Conservation (phyloP, 2,113 vertebrate genomes). For the Syrrhaptes paradoxus region DNA sequence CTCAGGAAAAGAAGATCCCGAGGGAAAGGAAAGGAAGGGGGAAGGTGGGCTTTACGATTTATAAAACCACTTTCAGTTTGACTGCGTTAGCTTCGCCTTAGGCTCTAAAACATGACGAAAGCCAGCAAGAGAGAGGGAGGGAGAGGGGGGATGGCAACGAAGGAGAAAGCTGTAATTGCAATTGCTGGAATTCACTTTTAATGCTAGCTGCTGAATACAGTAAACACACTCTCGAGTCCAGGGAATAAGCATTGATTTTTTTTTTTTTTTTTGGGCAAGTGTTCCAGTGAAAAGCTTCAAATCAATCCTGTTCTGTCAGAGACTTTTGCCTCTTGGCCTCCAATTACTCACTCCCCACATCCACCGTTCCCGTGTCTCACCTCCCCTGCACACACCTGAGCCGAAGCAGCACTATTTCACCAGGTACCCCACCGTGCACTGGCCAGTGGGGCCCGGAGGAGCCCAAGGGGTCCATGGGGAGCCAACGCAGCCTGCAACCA, state of each 20-base stretch:
- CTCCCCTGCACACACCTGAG: background rate
- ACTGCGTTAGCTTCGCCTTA: slow-evolving; percentile 68
- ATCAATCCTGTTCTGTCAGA: slow-evolving; percentile 63
- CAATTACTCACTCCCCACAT: slow-evolving; percentile 33
- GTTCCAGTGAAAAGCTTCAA: slow-evolving; percentile 62
- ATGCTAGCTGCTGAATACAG: slow-evolving; percentile 63
- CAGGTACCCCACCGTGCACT: fast-evolving
- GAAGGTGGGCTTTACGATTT: slow-evolving; percentile 54
- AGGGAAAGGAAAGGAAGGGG: slow-evolving; percentile 13
- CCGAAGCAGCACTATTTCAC: background rate
- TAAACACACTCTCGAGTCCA: slow-evolving; percentile 22
- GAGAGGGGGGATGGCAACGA: background rate
- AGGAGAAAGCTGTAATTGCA: slow-evolving; percentile 71
- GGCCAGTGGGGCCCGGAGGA: too few relatives aligned
- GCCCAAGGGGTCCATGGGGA: fast-evolving
- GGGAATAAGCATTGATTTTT: slow-evolving; percentile 67
- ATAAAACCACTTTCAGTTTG: slow-evolving; percentile 57
- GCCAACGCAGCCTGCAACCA: fast-evolving
- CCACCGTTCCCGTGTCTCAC: background rate
- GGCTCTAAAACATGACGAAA: slow-evolving; percentile 54
- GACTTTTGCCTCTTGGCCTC: slow-evolving; percentile 59
- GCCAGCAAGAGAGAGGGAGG: background rate
- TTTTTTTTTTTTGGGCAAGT: slow-evolving; percentile 13
- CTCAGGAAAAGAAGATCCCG: slow-evolving; percentile 1
- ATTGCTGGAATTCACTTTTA: slow-evolving; percentile 72